phyloP scores from a whole-genome alignment of 2,888 invertebrate genomes.

The Watsonalla cultraria region DNA sequence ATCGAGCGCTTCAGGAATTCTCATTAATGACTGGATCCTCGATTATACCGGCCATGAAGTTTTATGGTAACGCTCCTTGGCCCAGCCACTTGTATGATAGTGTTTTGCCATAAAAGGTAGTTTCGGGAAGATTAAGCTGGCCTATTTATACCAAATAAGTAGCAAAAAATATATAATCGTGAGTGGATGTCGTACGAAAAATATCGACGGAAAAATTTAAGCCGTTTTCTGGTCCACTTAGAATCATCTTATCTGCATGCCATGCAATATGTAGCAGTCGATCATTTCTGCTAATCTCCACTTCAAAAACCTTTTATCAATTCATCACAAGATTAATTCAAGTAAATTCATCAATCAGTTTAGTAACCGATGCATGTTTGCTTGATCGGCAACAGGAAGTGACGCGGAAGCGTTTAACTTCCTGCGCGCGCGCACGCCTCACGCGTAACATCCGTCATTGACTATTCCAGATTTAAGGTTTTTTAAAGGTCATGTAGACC shows the following conservation, averaged over 20 bases:
- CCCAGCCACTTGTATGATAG: not conserved
- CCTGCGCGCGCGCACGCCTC: constrained; percentile 23
- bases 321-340: not conserved
- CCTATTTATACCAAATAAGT: no score
- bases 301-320: no score
- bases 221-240: no score
- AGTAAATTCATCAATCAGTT: not conserved
- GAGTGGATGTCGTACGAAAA: no score
- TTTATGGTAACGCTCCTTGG: not conserved
- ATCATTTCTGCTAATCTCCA: no score
- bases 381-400: constrained; percentile 23
- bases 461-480: not conserved
- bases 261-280: no score
- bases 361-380: constrained; percentile 11
- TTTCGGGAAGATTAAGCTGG: no score
- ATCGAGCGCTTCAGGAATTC: not conserved
- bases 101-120: no score
- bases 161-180: no score
- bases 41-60: not conserved
- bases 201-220: no score
- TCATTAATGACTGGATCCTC: not conserved
- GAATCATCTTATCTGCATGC: no score
- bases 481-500: not conserved
- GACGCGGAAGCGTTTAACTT: constrained; percentile 26
- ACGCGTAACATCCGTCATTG: not conserved